Percentiles rank a stretch among this genome's conserved stretches.
Evolutionary conservation across 2,888 invertebrate genomes (phyloP).

Genomic region (Coenonympha glycerion): DNA sequence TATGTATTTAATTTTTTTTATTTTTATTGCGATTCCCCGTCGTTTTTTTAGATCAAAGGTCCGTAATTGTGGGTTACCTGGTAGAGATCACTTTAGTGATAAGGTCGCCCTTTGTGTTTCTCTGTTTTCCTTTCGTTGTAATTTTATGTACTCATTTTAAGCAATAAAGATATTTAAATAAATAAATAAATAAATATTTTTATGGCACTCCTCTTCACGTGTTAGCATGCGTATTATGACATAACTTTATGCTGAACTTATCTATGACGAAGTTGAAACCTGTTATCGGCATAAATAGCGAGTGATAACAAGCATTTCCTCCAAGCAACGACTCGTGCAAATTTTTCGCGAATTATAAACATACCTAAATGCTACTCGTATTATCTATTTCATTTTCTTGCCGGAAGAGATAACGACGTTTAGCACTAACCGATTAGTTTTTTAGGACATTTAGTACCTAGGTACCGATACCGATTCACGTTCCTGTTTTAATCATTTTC

Average conservation of each 20-base stretch:
- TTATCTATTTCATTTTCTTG: conserved; percentile 30
- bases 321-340: conserved; percentile 49
- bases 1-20: no score
- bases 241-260: background rate
- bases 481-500: no score
- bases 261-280: conserved; percentile 23
- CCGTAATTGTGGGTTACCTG: no score
- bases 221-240: background rate
- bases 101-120: no score
- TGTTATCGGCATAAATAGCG: conserved; percentile 27
- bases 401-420: conserved; percentile 44
- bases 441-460: background rate
- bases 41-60: no score
- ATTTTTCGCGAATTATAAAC: conserved; percentile 35
- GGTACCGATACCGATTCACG: no score
- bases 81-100: no score
- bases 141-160: no score
- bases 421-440: background rate
- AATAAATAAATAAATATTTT: background rate
- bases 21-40: no score
- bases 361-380: conserved; percentile 29
- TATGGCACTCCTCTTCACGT: background rate
- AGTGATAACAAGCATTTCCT: conserved; percentile 61
- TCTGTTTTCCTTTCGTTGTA: no score
- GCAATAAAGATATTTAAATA: no score